Base-by-base conservation (phyloP, 1,140 invertebrate genomes). In the Zaprionus taronus region DNA sequence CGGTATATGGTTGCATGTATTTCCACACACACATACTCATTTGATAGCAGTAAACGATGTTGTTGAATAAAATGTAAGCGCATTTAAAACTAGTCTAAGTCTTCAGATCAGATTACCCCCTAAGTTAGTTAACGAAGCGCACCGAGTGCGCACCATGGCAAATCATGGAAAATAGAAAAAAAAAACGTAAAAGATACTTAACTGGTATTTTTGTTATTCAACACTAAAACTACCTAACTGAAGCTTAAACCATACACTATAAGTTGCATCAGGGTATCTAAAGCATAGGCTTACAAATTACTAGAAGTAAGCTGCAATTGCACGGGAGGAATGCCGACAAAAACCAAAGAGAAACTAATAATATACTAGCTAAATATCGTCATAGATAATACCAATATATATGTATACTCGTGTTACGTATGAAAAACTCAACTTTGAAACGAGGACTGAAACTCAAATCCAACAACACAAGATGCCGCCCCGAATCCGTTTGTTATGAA, bases 261-360 rank as follows among this genome's bases (percentile, higher is more conserved):
- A 77, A 73, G 74, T 77, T 73, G 62, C 74, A 84, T 84, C 82
- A 84, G 82, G 82, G 82, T 84, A 84, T 81, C 63, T 69, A 81
- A 80, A 81, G 81, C 57, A 38, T 77, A 77, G 70, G 63, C 63
- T 66, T 72, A 77, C 65, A 75, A 71, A 81, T 85, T 85, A 80
- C 82, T 85, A 81, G 79, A 66, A 36, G 20, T 84, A 84, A 84
- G 65, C 17, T 24, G 49, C 69, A 47, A 60, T 5, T 22, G 56
- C 71, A 61, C n/a, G 20, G 20, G 34, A 62, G 12, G 20, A 28
- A 68, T 63, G 41, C 64, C 56, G 36, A 49, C 47, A 66, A 68
- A 38, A 47, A 36, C 44, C 26, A 71, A 78, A 51, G 28, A 44
- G 26, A 66, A 44, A 49, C 26, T 55, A 62, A 53, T 4, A 20